These are phyloP conservation scores for Ypsolopha scabrella DNA, from an alignment of 2,888 invertebrate genomes.

Conservation along the genomic window DNA sequence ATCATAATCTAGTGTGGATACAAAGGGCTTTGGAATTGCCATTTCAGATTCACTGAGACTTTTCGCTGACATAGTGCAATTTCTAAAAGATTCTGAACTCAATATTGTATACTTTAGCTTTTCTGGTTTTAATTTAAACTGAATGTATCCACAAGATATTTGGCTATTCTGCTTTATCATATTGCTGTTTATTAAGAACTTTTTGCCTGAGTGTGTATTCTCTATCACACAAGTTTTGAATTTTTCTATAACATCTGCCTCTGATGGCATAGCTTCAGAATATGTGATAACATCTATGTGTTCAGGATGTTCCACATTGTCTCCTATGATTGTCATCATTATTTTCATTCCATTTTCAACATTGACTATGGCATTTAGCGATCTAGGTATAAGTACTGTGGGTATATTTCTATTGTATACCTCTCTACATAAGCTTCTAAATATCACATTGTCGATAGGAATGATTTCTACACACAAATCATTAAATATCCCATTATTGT, in stretches of 20 bases:
- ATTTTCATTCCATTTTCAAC: conserved; percentile 69
- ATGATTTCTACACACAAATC: conserved; percentile 58
- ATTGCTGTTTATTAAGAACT: conserved; percentile 67
- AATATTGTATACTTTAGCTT: conserved; percentile 58
- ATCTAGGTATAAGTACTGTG: conserved; percentile 64
- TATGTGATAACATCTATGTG: conserved; percentile 65
- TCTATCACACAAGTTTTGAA: conserved; percentile 66
- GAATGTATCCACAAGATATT: conserved; percentile 41
- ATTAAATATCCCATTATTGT: conserved; percentile 26
- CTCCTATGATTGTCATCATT: conserved; percentile 51
- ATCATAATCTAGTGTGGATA: conserved; percentile 43
- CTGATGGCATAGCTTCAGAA: conserved; percentile 35
- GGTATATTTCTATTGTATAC: conserved; percentile 50
- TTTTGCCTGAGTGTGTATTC: conserved; percentile 53
- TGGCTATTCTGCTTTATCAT: conserved; percentile 54
- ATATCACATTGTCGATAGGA: conserved; percentile 47
- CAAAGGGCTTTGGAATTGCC: conserved; percentile 24
- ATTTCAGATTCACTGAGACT: conserved; percentile 39
- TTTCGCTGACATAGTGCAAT: conserved; percentile 54
- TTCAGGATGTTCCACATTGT: conserved; percentile 40
- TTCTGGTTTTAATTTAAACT: conserved; percentile 54
- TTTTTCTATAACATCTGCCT: conserved; percentile 43
- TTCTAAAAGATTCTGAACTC: conserved; percentile 61
- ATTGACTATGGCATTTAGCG: conserved; percentile 64
- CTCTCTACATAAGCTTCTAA: conserved; percentile 48